Evolutionary conservation across 2,113 vertebrate genomes (phyloP).

Genomic region (Melanerpes formicivorus): DNA sequence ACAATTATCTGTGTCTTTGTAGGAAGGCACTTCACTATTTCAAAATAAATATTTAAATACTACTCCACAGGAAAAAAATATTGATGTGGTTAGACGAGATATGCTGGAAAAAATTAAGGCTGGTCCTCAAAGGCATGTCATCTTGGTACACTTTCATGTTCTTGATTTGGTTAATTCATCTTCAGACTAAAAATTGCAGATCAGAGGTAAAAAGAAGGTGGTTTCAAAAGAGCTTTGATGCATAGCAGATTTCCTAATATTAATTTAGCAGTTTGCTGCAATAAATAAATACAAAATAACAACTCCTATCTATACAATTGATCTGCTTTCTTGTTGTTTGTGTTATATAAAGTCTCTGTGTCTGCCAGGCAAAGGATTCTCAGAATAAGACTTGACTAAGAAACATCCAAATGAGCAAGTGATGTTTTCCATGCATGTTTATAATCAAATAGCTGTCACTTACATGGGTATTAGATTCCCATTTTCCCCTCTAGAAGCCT

Average conservation of each 20-base stretch:
- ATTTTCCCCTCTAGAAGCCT: background rate
- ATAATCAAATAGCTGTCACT: background rate
- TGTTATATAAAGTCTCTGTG: background rate
- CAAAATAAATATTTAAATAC: constrained; percentile 71
- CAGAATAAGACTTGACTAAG: background rate
- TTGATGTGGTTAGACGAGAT: constrained; percentile 63
- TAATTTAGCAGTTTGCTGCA: background rate
- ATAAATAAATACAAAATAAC: background rate
- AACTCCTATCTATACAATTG: background rate
- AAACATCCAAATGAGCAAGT: background rate
- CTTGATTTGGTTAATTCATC: constrained; percentile 71
- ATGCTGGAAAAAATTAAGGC: constrained; percentile 53
- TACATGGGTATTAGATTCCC: background rate
- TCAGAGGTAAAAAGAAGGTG: constrained; percentile 4
- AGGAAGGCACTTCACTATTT: constrained; percentile 43
- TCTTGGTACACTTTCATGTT: constrained; percentile 32
- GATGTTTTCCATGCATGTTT: background rate
- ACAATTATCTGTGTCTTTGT: constrained; percentile 47
- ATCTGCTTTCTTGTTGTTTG: background rate
- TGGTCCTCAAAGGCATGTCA: constrained; percentile 23
- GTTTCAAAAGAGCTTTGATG: constrained; percentile 57
- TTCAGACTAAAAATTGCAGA: constrained; percentile 43
- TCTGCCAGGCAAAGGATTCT: background rate
- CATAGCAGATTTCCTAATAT: background rate
- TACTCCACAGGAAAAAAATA: constrained; percentile 62